Evolutionary conservation across 2,888 invertebrate species (phyloP), one percentile per base, ranked within the genome.

Genomic region (Deilephila elpenor): DNA sequence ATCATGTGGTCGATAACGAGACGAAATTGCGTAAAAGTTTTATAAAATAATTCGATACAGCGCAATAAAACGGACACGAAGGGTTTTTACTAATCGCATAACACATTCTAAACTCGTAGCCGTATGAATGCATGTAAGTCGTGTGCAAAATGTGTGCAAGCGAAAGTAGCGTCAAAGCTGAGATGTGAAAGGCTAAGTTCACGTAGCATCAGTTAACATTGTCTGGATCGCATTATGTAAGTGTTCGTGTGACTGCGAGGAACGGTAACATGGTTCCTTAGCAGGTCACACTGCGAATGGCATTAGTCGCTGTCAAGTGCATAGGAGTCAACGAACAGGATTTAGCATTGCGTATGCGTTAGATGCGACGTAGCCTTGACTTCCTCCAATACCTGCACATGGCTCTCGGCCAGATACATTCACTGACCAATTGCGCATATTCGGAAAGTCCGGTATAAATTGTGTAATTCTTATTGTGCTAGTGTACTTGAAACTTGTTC

Each of bases 201-300:
- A 86, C 81, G 82, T 84, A 83, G 79, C 85, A 78, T 80, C 75
- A 78, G 80, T 82, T 84, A 80, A 83, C 87, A 89, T 89, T 91
- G 91, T 91, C 89, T 90, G 89, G 87, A 88, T 84, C 86, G 87
- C 86, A 91, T 93, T 93, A 93, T 91, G 91, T 92, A 93, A 93
- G 91, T 84, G 86, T 84, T 89, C 88, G 88, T 89, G 89, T 87
- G 89, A 90, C 86, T 91, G 87, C 86, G 83, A 86, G 85, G 90
- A 93, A 93, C 92, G 90, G 93, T 93, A 91, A 91, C 89, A 88
- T 91, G 88, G 91, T 89, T 90, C 89, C 88, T 90, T 90, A 91
- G 90, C 93, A 91, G 94, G 92, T 93, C 93, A 91, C 90, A 89
- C 86, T 89, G 90, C 90, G 87, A 90, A 91, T 93, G 92, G 91